Evolutionary conservation across 2,888 invertebrate genomes (phyloP).

Genomic region (Allophyes oxyacanthae): DNA sequence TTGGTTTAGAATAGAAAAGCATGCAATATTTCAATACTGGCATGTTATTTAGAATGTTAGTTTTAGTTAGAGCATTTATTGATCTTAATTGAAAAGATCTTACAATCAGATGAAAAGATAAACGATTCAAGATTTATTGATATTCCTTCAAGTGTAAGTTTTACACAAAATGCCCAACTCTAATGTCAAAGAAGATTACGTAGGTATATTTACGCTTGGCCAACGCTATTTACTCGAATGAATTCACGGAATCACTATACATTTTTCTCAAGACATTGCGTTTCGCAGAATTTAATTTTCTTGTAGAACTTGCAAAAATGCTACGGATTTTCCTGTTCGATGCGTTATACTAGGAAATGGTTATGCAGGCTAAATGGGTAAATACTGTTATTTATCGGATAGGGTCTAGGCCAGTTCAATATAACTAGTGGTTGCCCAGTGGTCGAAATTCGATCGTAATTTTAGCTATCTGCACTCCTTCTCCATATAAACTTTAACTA

Average conservation of each 20-base stretch:
- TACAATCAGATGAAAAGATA: background rate
- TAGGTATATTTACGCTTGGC: conserved; percentile 14
- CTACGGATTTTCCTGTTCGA: conserved; percentile 39
- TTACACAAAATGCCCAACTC: conserved; percentile 11
- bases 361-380: background rate
- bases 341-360: conserved; percentile 15
- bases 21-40: background rate
- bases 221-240: conserved; percentile 24
- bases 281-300: conserved; percentile 24
- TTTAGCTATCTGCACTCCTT: no score
- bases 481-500: no score
- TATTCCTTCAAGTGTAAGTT: conserved; percentile 5
- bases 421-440: no score
- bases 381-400: background rate
- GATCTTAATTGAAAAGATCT: background rate
- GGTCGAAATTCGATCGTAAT: no score
- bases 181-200: conserved; percentile 9
- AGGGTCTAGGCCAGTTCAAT: background rate
- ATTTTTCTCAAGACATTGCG: conserved; percentile 27
- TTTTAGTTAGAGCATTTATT: conserved; percentile 1
- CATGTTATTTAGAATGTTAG: background rate
- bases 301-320: conserved; percentile 14
- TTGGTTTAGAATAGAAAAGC: no score
- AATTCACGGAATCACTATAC: conserved; percentile 31
- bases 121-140: background rate